Evolutionary conservation across 1,140 invertebrate genomes (phyloP), one percentile per base, ranked within the genome.

Genomic region (Pectinophora gossypiella): DNA sequence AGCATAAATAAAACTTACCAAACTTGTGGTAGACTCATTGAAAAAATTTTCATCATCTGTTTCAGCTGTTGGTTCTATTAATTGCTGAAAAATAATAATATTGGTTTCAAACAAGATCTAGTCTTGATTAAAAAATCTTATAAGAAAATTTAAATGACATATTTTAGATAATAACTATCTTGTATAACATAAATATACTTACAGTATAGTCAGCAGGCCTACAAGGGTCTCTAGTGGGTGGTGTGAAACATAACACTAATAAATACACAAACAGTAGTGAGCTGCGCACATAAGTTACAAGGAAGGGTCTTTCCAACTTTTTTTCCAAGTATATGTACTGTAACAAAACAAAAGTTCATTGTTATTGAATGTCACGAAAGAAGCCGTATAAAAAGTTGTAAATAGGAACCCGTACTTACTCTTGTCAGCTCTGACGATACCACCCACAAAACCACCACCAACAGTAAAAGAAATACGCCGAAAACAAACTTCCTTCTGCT

Each of bases 381-480:
- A 1, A 7, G 27, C 27, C n/a, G n/a, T 9, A 32, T 32, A 32
- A 32, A 32, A 32, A 32, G n/a, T 32, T n/a, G n/a, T n/a, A n/a
- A n/a, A n/a, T 18, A 48, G 12, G 36, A 40, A 16, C 16, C 12
- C n/a, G 7, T 40, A 1, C n/a, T 44, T 76, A 86, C 83, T 72
- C 82, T 85, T 56, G 83, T 86, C 56, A 85, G 51, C 67, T 86
- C 83, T 46, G 83, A 83, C 20, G 83, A 86, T 50, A 76, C 65
- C 51, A 87, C 81, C 84, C 84, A 87, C 53, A 87, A 59, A 38
- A 87, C 63, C 67, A 76, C 72, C 59, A 83, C 81, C 55, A 84
- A 57, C 51, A 84, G 68, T 50, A 87, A 61, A 58, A 87, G 73
- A 59, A 85, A 84, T 45, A 87, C 47, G 60, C 84, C 84, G 60